phyloP scores from a whole-genome alignment of 2,113 vertebrate genomes.

The Mormoops blainvillei region DNA sequence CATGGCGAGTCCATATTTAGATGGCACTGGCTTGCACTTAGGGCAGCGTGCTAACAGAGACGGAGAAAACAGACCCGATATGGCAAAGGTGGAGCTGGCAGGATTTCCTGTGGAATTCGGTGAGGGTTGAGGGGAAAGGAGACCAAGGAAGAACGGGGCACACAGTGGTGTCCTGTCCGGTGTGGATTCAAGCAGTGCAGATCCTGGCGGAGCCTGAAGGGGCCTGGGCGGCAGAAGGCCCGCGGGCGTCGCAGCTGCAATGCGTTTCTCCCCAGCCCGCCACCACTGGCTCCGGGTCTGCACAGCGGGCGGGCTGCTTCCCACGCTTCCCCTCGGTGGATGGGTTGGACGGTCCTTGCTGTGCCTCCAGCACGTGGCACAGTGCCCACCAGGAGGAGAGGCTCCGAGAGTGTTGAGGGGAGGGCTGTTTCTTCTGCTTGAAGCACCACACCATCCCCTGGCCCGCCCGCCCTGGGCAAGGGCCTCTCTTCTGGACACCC shows the following conservation, averaged over 20 bases:
- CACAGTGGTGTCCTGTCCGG: fast-evolving
- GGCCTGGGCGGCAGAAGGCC: neutral
- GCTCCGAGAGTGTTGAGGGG: neutral
- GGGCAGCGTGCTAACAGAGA: neutral
- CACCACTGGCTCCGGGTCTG: neutral
- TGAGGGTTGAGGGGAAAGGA: neutral
- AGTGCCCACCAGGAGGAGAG: fast-evolving
- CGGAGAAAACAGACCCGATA: neutral
- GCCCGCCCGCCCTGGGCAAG: too few relatives aligned
- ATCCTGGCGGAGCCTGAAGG: neutral
- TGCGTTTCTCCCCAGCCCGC: neutral
- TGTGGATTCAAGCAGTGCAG: neutral
- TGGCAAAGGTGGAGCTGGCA: neutral
- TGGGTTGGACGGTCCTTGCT: fast-evolving
- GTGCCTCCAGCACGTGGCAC: neutral
- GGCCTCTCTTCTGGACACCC: too few relatives aligned
- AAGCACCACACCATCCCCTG: neutral
- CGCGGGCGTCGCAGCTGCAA: neutral
- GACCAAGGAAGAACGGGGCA: neutral
- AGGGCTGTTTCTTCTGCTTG: neutral
- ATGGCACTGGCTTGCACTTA: too few relatives aligned
- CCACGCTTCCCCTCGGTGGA: neutral
- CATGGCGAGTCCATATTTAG: neutral
- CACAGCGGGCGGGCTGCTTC: too few relatives aligned
- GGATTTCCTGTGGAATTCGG: neutral